Base-by-base conservation (phyloP, 2,797 vertebrate species). In the Betta splendens region DNA sequence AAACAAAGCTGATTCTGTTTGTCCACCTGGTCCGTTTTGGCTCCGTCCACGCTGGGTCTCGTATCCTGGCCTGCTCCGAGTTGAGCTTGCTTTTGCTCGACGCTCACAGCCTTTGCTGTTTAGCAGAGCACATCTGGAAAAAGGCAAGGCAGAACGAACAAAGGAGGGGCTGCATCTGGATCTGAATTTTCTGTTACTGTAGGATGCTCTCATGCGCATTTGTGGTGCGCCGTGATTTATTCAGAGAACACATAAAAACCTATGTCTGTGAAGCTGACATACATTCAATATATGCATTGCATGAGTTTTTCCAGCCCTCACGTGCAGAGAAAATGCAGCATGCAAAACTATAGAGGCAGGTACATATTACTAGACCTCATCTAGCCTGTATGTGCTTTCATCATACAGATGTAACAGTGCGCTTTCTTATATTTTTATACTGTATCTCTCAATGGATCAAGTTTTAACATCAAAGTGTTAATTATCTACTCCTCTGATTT, bases 11-110 rank as follows among this genome's bases (percentile, higher is more conserved):
- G 42, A 48, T 49, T 83, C 59, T 85, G 83, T 89, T 89, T 72
- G 74, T 88, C 84, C 85, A 89, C 89, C 88, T 90, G 85, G 83
- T 73, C 78, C 76, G 81, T 79, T 73, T 79, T 82, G 79, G 75
- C 67, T 70, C 13, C 22, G 37, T 53, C 59, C 52, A 35, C 37
- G 68, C 63, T 25, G 12, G 49, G 57, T 64, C 65, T 23, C 45
- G 55, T 47, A 46, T 64, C 46, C 53, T 4, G 16, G 42, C 56
- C 66, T 72, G 47, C 56, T 56, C 17, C 44, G 49, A 48, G 35
- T 48, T 50, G 37, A 78, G 58, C 61, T 37, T 45, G 53, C 28
- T 77, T 64, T 9, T 50, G 54, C 46, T 64, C 40, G 65, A 65
- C 13, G 37, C 58, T 64, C 38, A 18, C 42, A 59, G 40, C 28